Evolutionary conservation across 2,888 invertebrate species (phyloP).

Genomic region (Lasioglossum morio): DNA sequence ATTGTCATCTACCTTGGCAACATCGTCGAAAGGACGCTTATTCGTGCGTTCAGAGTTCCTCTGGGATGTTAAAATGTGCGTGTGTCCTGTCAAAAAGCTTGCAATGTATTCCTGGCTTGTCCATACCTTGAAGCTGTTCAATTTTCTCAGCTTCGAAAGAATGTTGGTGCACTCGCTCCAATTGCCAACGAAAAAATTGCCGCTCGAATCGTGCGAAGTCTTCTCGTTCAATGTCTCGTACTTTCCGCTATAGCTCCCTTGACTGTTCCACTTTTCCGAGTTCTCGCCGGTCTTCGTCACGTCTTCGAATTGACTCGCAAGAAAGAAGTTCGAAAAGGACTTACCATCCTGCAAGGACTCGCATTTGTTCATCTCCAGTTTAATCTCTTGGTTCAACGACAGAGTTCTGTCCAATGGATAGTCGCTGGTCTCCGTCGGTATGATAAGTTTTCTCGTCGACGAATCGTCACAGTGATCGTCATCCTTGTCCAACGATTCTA

Average conservation of each 20-base stretch:
- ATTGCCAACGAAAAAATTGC: slow-evolving; percentile 9
- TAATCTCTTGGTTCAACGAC: slow-evolving; percentile 54
- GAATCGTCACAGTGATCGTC: background rate
- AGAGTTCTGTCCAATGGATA: slow-evolving; percentile 55
- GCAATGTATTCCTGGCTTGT: background rate
- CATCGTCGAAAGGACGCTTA: slow-evolving; percentile 30
- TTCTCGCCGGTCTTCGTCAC: background rate
- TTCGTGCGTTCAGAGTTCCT: background rate
- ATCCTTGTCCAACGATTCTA: slow-evolving; percentile 6
- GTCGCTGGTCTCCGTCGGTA: background rate
- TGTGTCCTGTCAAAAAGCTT: slow-evolving; percentile 2
- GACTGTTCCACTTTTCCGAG: background rate
- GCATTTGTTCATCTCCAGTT: slow-evolving; percentile 40
- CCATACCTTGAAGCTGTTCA: slow-evolving; percentile 32
- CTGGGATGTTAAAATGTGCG: background rate
- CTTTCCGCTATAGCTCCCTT: background rate
- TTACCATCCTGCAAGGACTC: background rate
- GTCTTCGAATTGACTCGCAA: background rate
- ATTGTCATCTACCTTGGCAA: background rate
- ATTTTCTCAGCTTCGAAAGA: slow-evolving; percentile 36
- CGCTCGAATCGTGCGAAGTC: background rate
- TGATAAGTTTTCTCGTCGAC: background rate
- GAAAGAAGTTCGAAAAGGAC: slow-evolving; percentile 12
- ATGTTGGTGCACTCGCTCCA: slow-evolving; percentile 55
- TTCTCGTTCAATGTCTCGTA: slow-evolving; percentile 41